These are phyloP conservation scores for Gerris lacustris DNA, from an alignment of 2,888 invertebrate genomes.

Conservation along the genomic window DNA sequence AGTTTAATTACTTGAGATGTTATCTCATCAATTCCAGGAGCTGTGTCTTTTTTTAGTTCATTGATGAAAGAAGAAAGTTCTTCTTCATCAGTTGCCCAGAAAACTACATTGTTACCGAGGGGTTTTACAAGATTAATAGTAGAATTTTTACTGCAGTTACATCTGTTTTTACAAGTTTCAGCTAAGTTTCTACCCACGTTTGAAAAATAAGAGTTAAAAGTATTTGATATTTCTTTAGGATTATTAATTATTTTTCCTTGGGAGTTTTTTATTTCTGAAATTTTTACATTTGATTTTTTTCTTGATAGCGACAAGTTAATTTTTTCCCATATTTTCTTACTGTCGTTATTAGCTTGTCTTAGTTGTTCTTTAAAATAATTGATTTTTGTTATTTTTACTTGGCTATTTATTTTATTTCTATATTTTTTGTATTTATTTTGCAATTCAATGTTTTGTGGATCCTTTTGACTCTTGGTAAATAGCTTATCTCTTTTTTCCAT, in stretches of 20 bases:
- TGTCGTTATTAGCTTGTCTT: slow-evolving; percentile 1
- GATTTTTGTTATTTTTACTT: slow-evolving; percentile 6
- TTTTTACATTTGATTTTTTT: background rate
- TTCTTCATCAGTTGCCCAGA: slow-evolving; percentile 5
- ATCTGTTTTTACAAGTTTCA: background rate
- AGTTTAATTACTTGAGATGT: slow-evolving; percentile 12
- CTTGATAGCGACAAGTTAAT: background rate
- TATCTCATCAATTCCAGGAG: slow-evolving; percentile 17
- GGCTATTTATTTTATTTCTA: slow-evolving; percentile 6
- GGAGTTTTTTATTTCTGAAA: background rate
- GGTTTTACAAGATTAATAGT: background rate
- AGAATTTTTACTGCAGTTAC: background rate
- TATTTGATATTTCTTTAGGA: slow-evolving; percentile 6
- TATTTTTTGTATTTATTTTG: background rate
- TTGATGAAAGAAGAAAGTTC: slow-evolving; percentile 11
- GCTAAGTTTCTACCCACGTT: background rate
- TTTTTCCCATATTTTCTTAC: background rate
- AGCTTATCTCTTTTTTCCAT: slow-evolving; percentile 5
- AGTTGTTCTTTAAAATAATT: slow-evolving; percentile 8
- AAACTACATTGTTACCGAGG: slow-evolving; percentile 6
- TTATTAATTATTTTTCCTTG: background rate
- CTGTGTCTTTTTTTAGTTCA: slow-evolving; percentile 4
- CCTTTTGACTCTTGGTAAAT: slow-evolving; percentile 2
- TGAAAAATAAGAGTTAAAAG: slow-evolving; percentile 5
- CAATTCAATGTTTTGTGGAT: background rate